Evolutionary conservation across 2,888 invertebrate genomes (phyloP).

Genomic region (Oscheius myriophilus): DNA sequence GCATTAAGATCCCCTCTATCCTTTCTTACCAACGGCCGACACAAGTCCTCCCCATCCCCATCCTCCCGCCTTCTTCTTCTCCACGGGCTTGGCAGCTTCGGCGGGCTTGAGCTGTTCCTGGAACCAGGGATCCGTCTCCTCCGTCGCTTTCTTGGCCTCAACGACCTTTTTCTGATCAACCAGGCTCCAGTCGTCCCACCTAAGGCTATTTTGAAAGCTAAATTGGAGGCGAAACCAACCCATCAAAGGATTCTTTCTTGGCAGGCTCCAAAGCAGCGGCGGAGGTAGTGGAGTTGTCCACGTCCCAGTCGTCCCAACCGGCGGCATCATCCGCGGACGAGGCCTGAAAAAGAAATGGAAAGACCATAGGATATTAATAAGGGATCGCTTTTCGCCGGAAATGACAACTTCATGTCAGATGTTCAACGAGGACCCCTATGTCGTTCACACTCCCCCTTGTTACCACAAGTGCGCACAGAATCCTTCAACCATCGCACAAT

Average conservation of each 20-base stretch:
- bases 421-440: too few species aligned
- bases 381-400: too few species aligned
- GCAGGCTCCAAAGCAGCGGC: too few species aligned
- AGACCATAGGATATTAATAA: too few species aligned
- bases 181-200: constrained; percentile 31
- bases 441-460: too few species aligned
- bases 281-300: neutral
- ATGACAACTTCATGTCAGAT: too few species aligned
- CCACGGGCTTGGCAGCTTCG: neutral
- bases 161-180: constrained; percentile 23
- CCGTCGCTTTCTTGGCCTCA: neutral
- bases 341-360: too few species aligned
- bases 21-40: constrained; percentile 25
- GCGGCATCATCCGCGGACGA: too few species aligned
- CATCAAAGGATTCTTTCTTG: constrained; percentile 14
- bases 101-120: constrained; percentile 6
- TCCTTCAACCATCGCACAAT: too few species aligned
- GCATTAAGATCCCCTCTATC: neutral
- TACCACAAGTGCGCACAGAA: too few species aligned
- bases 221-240: constrained; percentile 14
- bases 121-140: neutral
- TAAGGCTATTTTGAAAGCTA: neutral
- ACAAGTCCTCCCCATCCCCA: constrained; percentile 31
- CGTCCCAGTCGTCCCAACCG: constrained; percentile 30
- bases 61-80: constrained; percentile 7